Conservation (phyloP, 2,113 vertebrate genomes). For the Pygoscelis antarcticus region DNA sequence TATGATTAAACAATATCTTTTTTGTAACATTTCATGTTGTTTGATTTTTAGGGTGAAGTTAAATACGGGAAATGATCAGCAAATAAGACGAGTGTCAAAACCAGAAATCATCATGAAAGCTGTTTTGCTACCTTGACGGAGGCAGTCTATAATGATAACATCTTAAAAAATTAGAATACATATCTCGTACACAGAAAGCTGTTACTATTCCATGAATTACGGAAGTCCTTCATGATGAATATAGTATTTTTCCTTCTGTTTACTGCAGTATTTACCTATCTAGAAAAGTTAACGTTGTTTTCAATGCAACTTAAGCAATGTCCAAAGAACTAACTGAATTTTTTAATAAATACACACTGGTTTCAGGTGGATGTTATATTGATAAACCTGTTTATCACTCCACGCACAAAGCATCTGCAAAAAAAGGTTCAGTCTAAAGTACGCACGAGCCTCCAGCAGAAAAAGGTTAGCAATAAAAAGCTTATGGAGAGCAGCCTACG, state of each 20-base stretch:
- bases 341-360: background rate
- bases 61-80: background rate
- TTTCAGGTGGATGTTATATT: background rate
- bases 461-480: background rate
- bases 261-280: background rate
- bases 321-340: background rate
- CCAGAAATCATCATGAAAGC: background rate
- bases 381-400: background rate
- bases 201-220: background rate
- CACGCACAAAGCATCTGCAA: background rate
- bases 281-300: background rate
- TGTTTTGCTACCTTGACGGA: background rate
- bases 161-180: background rate
- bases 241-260: background rate
- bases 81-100: background rate
- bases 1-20: background rate
- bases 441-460: background rate
- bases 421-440: background rate
- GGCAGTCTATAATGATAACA: background rate
- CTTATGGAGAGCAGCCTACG: background rate
- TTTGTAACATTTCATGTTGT: background rate
- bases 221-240: background rate
- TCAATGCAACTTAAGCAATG: background rate
- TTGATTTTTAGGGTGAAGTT: background rate
- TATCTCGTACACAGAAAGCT: background rate